Percentiles rank a stretch among this genome's conserved stretches.
phyloP scores from a whole-genome alignment of 1,140 invertebrate genomes.

The Meloidogyne floridensis region DNA sequence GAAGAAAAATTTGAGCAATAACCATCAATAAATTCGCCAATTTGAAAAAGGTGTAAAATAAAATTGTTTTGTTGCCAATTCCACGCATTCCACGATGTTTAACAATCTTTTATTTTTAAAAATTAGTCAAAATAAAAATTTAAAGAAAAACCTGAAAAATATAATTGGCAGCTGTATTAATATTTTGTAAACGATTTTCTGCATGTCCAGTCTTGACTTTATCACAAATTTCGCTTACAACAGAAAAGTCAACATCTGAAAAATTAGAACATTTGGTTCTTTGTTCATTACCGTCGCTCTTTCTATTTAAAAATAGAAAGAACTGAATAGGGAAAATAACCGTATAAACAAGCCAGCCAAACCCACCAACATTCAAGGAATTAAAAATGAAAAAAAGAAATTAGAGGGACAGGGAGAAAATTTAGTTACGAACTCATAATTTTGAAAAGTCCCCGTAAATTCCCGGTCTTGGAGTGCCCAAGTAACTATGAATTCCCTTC shows the following conservation, averaged over 20 bases:
- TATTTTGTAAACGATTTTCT: slow-evolving; percentile 18
- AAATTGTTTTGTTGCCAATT: slow-evolving; percentile 8
- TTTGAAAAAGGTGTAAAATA: slow-evolving; percentile 20
- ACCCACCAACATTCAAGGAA: no score
- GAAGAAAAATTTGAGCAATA: slow-evolving; percentile 18
- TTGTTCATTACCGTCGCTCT: no score
- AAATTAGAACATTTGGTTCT: not conserved
- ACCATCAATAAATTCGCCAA: slow-evolving; percentile 13
- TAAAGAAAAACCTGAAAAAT: slow-evolving; percentile 19
- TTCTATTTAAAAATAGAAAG: no score
- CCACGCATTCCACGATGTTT: slow-evolving; percentile 19
- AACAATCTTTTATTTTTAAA: slow-evolving; percentile 11
- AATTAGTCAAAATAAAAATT: not conserved
- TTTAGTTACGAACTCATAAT: no score
- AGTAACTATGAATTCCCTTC: no score
- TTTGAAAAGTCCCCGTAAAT: no score
- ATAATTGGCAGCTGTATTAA: slow-evolving; percentile 12
- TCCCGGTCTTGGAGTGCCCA: no score
- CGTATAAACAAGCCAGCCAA: no score
- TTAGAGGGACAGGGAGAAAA: no score
- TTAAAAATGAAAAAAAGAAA: no score
- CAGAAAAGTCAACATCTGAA: slow-evolving; percentile 27
- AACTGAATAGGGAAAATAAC: no score
- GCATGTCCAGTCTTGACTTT: not conserved
- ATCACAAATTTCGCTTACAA: slow-evolving; percentile 19